Conservation (phyloP, 2,888 invertebrate genomes). For the Rhopalosiphum nymphaeae region DNA sequence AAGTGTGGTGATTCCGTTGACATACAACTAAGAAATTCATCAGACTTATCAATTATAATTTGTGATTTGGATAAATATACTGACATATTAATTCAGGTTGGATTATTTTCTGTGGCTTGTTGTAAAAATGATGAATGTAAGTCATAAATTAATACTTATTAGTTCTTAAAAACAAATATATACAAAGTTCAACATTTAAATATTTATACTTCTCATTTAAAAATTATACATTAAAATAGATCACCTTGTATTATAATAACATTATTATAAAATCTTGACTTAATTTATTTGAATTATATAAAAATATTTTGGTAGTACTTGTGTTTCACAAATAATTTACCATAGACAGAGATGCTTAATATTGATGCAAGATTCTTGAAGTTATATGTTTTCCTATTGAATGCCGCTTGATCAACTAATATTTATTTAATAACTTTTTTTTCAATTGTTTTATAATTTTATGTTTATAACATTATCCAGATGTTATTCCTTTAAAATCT, state of each 20-base stretch:
- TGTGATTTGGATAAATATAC: constrained; percentile 59
- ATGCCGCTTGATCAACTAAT: neutral
- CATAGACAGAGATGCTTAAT: neutral
- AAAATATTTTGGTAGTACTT: too few relatives aligned
- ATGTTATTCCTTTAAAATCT: constrained; percentile 54
- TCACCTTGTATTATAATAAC: neutral
- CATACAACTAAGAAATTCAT: neutral
- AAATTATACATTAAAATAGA: too few relatives aligned
- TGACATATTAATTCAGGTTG: constrained; percentile 59
- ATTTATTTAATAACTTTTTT: neutral
- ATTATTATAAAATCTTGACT: neutral
- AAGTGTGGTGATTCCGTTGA: constrained; percentile 29
- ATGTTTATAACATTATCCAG: constrained; percentile 12
- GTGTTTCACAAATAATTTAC: too few relatives aligned
- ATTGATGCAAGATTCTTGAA: neutral
- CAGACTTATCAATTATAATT: constrained; percentile 39
- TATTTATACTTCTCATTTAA: too few relatives aligned
- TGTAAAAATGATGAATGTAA: constrained; percentile 58
- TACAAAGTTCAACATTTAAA: too few relatives aligned
- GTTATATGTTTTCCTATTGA: neutral
- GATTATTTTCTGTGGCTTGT: constrained; percentile 57
- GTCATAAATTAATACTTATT: constrained; percentile 4
- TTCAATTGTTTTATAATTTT: neutral
- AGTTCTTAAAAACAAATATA: neutral
- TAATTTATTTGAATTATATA: neutral